These are phyloP conservation scores for Agrilus cyanescens DNA, from an alignment of 2,888 invertebrate species.

Conservation along the genomic window DNA sequence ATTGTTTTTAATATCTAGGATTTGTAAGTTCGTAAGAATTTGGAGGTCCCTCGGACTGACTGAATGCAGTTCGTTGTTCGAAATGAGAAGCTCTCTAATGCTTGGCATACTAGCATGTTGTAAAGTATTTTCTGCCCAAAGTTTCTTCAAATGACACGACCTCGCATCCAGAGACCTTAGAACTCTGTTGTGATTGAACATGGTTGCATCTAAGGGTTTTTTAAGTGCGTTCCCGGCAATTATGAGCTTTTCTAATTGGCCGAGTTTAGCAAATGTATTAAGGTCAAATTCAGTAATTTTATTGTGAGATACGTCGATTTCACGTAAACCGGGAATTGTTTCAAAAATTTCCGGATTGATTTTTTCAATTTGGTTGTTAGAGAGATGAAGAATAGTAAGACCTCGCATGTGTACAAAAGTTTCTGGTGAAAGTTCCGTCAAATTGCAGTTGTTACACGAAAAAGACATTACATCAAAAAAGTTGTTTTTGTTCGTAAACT, in stretches of 20 bases:
- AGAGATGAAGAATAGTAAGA: slow-evolving; percentile 51
- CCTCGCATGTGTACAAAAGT: slow-evolving; percentile 62
- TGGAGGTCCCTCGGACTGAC: slow-evolving; percentile 48
- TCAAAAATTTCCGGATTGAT: slow-evolving; percentile 45
- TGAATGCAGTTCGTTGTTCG: slow-evolving; percentile 46
- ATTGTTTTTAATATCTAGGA: slow-evolving; percentile 52
- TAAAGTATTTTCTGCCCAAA: slow-evolving; percentile 42
- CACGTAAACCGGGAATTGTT: slow-evolving; percentile 46
- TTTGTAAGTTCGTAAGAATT: slow-evolving; percentile 44
- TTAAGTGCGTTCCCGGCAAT: slow-evolving; percentile 59
- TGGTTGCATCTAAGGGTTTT: slow-evolving; percentile 49
- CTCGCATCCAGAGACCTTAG: slow-evolving; percentile 60
- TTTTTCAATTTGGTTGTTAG: slow-evolving; percentile 47
- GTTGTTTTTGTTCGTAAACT: slow-evolving; percentile 50
- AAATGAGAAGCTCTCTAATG: slow-evolving; percentile 40
- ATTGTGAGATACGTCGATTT: slow-evolving; percentile 63
- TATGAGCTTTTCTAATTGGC: slow-evolving; percentile 51
- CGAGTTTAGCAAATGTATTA: slow-evolving; percentile 54
- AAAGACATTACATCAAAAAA: slow-evolving; percentile 54
- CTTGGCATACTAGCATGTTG: slow-evolving; percentile 19
- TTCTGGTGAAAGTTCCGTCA: slow-evolving; percentile 48
- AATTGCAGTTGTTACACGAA: slow-evolving; percentile 62
- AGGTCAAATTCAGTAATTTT: slow-evolving; percentile 47
- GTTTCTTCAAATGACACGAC: slow-evolving; percentile 50
- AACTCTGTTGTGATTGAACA: slow-evolving; percentile 50